Base-by-base conservation (phyloP, 1,140 invertebrate species). In the Dendroctonus valens region DNA sequence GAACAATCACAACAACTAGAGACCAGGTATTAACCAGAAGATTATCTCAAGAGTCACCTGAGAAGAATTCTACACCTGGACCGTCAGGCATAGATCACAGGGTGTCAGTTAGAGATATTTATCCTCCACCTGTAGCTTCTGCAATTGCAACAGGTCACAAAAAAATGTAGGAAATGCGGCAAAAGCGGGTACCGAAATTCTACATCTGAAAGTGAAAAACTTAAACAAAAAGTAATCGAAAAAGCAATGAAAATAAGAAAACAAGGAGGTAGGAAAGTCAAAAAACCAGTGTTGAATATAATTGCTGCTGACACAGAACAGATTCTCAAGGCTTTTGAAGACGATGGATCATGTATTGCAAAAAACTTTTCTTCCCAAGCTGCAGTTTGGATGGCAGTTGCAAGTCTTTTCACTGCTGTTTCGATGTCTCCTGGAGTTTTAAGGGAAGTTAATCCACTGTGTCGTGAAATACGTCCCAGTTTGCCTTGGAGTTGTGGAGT, bases 301-400 rank as follows among this genome's bases (percentile, higher is more conserved):
- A 38, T 37, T 38, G 26, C 26, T 7, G 52, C 15, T 37, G 12
- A 14, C n/a, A n/a, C n/a, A n/a, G n/a, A n/a, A n/a, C n/a, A n/a
- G n/a, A n/a, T n/a, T n/a, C n/a, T n/a, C n/a, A n/a, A n/a, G n/a
- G n/a, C n/a, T n/a, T n/a, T n/a, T n/a, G n/a, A n/a, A n/a, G n/a
- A n/a, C n/a, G n/a, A n/a, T 54, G 69, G 75, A 41, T 69, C 46
- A 11, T 75, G 2, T 72, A 75, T 55, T 72, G 73, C 57, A 14
- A 58, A 57, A 73, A 71, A 42, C 50, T 46, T 37, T n/a, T n/a
- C 26, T 26, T 26, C 26, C 26, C 26, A 26, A 26, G 26, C 26
- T 26, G 26, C 1, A 2, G 26, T 26, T 26, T 26, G 1, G 26
- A 26, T 26, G 26, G 26, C 26, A 26, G 26, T 26, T 26, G 26